Conservation (phyloP, 2,888 invertebrate species). For the Lycophotia porphyrea region DNA sequence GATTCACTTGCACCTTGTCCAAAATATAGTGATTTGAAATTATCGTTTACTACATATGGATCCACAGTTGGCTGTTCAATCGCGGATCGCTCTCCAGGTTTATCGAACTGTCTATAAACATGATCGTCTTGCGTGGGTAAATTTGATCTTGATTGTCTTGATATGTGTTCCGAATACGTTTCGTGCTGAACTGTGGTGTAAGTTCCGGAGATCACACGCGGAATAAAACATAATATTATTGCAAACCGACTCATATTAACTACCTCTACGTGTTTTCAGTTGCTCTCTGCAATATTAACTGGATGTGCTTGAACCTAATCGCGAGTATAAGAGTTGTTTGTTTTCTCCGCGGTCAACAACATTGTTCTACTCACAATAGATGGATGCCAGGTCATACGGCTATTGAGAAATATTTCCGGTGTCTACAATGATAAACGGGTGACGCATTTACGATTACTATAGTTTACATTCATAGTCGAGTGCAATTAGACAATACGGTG, state of each 20-base stretch:
- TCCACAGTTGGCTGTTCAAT: conserved; percentile 49
- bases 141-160: conserved; percentile 72
- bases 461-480: conserved; percentile 46
- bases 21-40: conserved; percentile 36
- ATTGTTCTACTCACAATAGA: conserved; percentile 83
- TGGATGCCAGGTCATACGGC: conserved; percentile 67
- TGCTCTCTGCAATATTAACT: conserved; percentile 72
- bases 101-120: conserved; percentile 71
- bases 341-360: conserved; percentile 71
- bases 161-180: conserved; percentile 64
- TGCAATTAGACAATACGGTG: too few relatives aligned
- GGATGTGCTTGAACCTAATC: conserved; percentile 76
- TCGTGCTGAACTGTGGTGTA: conserved; percentile 71
- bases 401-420: conserved; percentile 81
- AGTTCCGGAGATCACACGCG: conserved; percentile 70
- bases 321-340: conserved; percentile 84
- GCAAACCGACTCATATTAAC: conserved; percentile 73
- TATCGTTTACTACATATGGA: conserved; percentile 34
- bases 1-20: conserved; percentile 34
- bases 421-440: conserved; percentile 57
- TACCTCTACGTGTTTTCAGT: conserved; percentile 73
- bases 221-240: conserved; percentile 74
- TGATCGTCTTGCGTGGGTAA: conserved; percentile 70
- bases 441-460: conserved; percentile 55
- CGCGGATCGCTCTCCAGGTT: conserved; percentile 63